Evolutionary conservation across 2,888 invertebrate genomes (phyloP).

Genomic region (Lasioglossum marginatum): DNA sequence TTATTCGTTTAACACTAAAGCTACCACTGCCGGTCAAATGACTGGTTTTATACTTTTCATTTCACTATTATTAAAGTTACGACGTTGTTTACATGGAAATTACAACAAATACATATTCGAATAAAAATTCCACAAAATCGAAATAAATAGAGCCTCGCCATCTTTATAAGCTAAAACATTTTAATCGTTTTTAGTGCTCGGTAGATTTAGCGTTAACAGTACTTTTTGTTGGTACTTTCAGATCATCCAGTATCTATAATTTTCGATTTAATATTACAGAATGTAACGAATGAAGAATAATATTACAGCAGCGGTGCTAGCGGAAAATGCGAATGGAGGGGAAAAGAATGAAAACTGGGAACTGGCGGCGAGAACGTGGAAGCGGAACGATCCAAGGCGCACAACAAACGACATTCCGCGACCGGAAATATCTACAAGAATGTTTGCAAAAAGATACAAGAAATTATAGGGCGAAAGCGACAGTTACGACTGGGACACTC

Average conservation of each 20-base stretch:
- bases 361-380: slow-evolving; percentile 32
- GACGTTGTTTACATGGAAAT: too few relatives aligned
- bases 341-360: slow-evolving; percentile 9
- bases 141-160: too few relatives aligned
- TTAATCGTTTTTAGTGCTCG: too few relatives aligned
- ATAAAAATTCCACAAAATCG: too few relatives aligned
- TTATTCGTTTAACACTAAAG: not conserved
- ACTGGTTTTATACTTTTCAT: too few relatives aligned
- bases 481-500: not conserved
- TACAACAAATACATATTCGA: too few relatives aligned
- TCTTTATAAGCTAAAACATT: too few relatives aligned
- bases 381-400: slow-evolving; percentile 26
- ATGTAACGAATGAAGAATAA: not conserved
- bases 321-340: slow-evolving; percentile 13
- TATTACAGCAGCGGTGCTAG: not conserved
- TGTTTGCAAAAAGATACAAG: slow-evolving; percentile 12
- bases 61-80: too few relatives aligned
- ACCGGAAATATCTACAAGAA: slow-evolving; percentile 30
- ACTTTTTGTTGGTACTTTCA: too few relatives aligned
- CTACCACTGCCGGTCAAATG: too few relatives aligned
- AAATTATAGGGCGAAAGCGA: slow-evolving; percentile 8
- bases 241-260: not conserved
- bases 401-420: slow-evolving; percentile 39
- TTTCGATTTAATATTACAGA: not conserved
- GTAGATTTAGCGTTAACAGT: too few relatives aligned